Evolutionary conservation across 2,113 vertebrate species (phyloP).

Genomic region (Labrus mixtus): DNA sequence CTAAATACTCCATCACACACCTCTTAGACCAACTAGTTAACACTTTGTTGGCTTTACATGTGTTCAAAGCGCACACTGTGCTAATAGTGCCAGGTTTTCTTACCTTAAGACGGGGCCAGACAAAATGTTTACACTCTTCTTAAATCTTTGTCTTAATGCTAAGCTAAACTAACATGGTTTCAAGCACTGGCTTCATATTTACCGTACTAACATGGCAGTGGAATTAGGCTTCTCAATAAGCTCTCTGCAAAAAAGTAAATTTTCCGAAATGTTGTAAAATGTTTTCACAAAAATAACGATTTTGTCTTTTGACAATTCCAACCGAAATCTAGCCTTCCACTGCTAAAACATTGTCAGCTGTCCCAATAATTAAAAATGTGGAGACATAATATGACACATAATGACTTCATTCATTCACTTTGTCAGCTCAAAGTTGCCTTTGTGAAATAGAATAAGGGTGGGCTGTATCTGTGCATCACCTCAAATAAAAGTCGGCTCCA

Average conservation of each 20-base stretch:
- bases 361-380: not conserved
- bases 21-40: too few relatives aligned
- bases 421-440: not conserved
- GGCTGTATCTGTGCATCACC: not conserved
- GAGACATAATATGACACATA: not conserved
- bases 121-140: not conserved
- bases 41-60: too few relatives aligned
- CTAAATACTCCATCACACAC: too few relatives aligned
- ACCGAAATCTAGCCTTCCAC: too few relatives aligned
- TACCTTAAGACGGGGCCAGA: not conserved
- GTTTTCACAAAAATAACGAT: too few relatives aligned
- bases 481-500: not conserved
- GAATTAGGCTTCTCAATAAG: not conserved
- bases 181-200: not conserved
- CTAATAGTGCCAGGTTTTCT: not conserved
- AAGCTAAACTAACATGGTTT: not conserved
- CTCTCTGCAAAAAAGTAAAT: not conserved
- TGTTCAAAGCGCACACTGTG: not conserved
- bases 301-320: not conserved
- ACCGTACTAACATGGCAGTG: not conserved
- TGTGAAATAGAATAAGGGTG: constrained; percentile 1
- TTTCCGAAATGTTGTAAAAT: not conserved
- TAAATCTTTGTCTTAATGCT: not conserved
- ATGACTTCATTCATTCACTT: not conserved
- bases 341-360: not conserved